Evolutionary conservation across 2,113 vertebrate genomes (phyloP).

Genomic region (Oryzias melastigma): DNA sequence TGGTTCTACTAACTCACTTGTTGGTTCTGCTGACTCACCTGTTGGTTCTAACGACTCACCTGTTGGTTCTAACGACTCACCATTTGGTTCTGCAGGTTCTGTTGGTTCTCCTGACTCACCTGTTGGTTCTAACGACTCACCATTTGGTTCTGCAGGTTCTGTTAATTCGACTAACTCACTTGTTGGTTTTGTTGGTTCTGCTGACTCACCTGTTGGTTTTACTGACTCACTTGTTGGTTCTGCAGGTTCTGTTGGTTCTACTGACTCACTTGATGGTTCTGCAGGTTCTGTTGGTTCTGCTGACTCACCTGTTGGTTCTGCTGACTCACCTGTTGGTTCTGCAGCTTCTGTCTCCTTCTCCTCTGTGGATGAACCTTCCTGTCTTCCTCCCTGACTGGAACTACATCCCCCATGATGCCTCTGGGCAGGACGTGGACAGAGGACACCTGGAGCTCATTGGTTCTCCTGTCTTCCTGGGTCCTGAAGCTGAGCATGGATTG

Average conservation of each 20-base stretch:
- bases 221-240: too few relatives aligned
- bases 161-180: background rate
- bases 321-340: background rate
- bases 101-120: background rate
- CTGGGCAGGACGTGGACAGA: conserved; percentile 19
- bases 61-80: too few relatives aligned
- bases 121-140: too few relatives aligned
- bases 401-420: conserved; percentile 77
- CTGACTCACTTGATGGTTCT: background rate
- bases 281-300: background rate
- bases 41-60: too few relatives aligned
- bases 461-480: conserved; percentile 69
- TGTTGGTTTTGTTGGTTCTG: background rate
- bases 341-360: conserved; percentile 75
- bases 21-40: too few relatives aligned
- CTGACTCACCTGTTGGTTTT: too few relatives aligned
- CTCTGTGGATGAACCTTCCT: conserved; percentile 70
- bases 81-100: background rate
- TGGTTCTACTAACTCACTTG: too few relatives aligned
- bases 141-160: background rate
- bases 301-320: background rate
- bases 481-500: conserved; percentile 22
- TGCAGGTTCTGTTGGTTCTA: too few relatives aligned
- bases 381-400: conserved; percentile 84
- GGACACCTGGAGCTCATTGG: conserved; percentile 79